Conservation (phyloP, 2,113 vertebrate genomes). For the Strix aluco region DNA sequence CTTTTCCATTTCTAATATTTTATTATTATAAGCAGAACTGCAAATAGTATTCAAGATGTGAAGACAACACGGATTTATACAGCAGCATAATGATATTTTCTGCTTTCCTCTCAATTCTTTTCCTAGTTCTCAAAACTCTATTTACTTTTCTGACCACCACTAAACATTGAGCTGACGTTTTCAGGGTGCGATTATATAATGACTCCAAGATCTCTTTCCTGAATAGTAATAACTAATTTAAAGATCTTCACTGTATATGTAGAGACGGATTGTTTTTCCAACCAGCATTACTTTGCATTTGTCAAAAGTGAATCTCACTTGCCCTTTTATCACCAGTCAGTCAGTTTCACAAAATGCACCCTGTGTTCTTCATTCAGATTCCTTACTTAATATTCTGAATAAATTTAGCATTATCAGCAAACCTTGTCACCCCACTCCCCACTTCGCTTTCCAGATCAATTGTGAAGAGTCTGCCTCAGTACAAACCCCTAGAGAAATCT, state of each 20-base stretch:
- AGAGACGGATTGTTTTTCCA: not conserved
- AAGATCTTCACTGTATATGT: not conserved
- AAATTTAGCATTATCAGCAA: not conserved
- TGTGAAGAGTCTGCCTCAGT: not conserved
- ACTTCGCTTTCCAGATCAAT: not conserved
- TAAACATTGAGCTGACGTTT: not conserved
- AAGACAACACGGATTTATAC: not conserved
- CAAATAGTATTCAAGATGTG: not conserved
- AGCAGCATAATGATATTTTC: not conserved
- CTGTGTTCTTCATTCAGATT: not conserved
- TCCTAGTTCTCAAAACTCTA: not conserved
- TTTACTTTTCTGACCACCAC: constrained; percentile 28
- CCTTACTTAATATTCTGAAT: not conserved
- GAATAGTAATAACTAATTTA: constrained; percentile 36
- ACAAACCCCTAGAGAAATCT: not conserved
- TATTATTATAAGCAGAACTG: constrained; percentile 33
- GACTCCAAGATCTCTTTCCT: not conserved
- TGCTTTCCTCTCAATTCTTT: constrained; percentile 19
- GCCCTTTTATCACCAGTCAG: not conserved
- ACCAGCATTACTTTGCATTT: not conserved
- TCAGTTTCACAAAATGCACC: not conserved
- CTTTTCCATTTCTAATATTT: constrained; percentile 37
- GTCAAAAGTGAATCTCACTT: not conserved
- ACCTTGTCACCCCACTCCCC: not conserved
- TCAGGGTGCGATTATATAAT: not conserved